Evolutionary conservation across 92 coral and sea anemone species (phyloP), one percentile per base, ranked within the genome.

Genomic region (Porites divaricata): DNA sequence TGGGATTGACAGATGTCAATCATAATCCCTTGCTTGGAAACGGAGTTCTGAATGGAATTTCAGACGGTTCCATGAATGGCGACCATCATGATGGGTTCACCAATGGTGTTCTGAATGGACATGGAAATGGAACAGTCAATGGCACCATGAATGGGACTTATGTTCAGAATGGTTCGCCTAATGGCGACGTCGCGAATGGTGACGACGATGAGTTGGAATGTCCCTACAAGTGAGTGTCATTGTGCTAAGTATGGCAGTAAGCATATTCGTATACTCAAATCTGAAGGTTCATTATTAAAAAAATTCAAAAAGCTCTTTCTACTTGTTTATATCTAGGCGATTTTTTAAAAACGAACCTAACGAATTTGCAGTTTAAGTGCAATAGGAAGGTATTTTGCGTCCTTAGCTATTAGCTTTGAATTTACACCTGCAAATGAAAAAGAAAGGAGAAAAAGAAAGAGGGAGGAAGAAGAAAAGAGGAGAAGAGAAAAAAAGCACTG

Each of bases 1-100:
- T 45, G 24, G 80, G 22, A 21, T 23, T 81, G 82, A 81, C 85
- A 24, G 92, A 87, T 70, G 86, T 76, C 56, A 88, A 88, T 75
- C 67, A 66, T 10, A 88, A 85, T 59, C 20, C 63, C 26, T 0
- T 15, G 72, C 61, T 57, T 59, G 22, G 22, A 52, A 67, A 70
- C 22, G 72, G 77, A 0, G 8, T 35, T 68, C 19, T 45, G 51
- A 67, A 70, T 35, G 72, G 77, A 0, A 6, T 11, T 5, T 9
- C 26, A 59, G 58, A 71, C 13, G 70, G 52, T 10, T 24, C 26
- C 28, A 8, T 24, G 1, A 80, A 68, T 24, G 76, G 76, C 9
- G 22, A 24, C 49, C 52, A 50, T 19, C 64, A 66, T 1, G 52
- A 54, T 57, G 85, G 84, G 3, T 53, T 71, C 14, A 1, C 57